A percentile compares a stretch with the other conserved stretches of the same genome.
phyloP scores from a whole-genome alignment of 2,888 invertebrate genomes.

The Noctua janthina region DNA sequence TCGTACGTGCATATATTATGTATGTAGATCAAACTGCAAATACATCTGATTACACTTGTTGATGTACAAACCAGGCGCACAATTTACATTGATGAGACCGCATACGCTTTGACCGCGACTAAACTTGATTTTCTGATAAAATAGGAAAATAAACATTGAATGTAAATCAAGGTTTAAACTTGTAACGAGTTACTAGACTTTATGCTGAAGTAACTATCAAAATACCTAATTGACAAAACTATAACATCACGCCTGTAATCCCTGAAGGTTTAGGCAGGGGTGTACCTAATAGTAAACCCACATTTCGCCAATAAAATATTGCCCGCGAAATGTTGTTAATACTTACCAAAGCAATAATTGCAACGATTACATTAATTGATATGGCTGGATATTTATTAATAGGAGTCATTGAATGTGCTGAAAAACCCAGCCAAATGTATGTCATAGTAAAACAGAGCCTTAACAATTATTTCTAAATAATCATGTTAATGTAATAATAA shows the following conservation, averaged over 20 bases:
- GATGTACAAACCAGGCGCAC: not conserved
- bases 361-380: too few species aligned
- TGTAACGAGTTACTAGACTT: not conserved
- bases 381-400: too few species aligned
- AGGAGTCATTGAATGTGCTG: too few species aligned
- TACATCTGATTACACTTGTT: slow-evolving; percentile 12
- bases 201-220: not conserved
- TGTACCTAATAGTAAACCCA: too few species aligned
- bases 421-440: too few species aligned
- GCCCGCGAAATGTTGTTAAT: too few species aligned
- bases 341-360: too few species aligned
- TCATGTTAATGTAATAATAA: too few species aligned
- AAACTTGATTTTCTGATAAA: slow-evolving; percentile 1
- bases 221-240: not conserved
- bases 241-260: not conserved
- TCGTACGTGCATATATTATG: not conserved
- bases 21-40: not conserved
- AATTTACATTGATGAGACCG: slow-evolving; percentile 14
- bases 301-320: too few species aligned
- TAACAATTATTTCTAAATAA: too few species aligned
- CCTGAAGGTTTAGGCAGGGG: not conserved
- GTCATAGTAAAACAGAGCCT: too few species aligned
- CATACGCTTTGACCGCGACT: not conserved
- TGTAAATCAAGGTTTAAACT: not conserved
- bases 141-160: slow-evolving; percentile 1